phyloP scores from a whole-genome alignment of 2,888 invertebrate species.

The Temnothorax rugatulus region DNA sequence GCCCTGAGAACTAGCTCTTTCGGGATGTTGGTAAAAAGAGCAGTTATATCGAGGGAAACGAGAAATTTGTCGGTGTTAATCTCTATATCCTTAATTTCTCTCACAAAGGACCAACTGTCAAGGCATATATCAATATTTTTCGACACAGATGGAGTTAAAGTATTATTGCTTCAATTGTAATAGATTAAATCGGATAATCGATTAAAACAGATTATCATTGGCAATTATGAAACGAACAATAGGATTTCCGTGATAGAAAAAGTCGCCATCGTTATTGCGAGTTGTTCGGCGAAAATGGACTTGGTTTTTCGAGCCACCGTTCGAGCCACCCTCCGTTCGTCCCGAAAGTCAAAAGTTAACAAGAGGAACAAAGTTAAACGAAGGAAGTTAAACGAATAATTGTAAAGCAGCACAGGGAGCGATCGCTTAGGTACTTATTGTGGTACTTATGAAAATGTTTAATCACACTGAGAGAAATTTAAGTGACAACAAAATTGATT shows the following conservation, averaged over 20 bases:
- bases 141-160: neutral
- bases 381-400: conserved; percentile 43
- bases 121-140: conserved; percentile 14
- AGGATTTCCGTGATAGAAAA: neutral
- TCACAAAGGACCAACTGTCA: too few species aligned
- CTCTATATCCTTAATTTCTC: too few species aligned
- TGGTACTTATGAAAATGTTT: conserved; percentile 67
- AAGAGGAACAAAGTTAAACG: conserved; percentile 39
- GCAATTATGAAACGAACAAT: neutral
- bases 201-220: neutral
- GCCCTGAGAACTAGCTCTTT: too few species aligned
- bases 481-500: too few species aligned
- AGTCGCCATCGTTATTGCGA: conserved; percentile 55
- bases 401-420: conserved; percentile 62
- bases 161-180: conserved; percentile 35
- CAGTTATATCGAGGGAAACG: too few species aligned
- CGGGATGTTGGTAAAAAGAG: too few species aligned
- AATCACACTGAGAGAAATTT: too few species aligned
- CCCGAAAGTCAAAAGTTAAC: conserved; percentile 74
- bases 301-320: conserved; percentile 68
- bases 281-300: conserved; percentile 63
- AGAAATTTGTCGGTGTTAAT: too few species aligned
- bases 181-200: conserved; percentile 15
- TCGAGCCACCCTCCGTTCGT: conserved; percentile 79
- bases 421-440: conserved; percentile 61